Evolutionary conservation across 2,888 invertebrate species (phyloP).

Genomic region (Acanthopleura granulata): DNA sequence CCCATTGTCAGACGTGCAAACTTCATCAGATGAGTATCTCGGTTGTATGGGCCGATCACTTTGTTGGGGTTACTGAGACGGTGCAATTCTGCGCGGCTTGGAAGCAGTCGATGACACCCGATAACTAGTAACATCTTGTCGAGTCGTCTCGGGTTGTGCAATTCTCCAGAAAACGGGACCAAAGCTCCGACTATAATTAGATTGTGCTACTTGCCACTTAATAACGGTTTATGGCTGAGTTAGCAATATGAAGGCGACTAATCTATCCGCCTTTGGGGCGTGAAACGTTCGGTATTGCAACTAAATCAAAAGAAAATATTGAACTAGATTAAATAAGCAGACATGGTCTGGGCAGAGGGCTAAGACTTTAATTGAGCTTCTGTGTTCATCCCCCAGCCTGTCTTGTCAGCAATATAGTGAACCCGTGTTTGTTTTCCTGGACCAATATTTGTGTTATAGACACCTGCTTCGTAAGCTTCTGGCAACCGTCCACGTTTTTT

Average conservation of each 20-base stretch:
- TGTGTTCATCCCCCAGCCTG: neutral
- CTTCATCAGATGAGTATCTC: neutral
- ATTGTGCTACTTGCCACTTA: slow-evolving; percentile 12
- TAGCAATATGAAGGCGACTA: slow-evolving; percentile 6
- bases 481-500: neutral
- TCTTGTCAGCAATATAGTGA: neutral
- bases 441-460: slow-evolving; percentile 15
- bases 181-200: neutral
- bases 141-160: slow-evolving; percentile 5
- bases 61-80: too few species aligned
- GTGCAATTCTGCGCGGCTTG: too few species aligned
- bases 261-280: neutral
- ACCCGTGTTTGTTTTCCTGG: slow-evolving; percentile 11
- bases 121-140: slow-evolving; percentile 8
- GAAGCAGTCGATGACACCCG: neutral
- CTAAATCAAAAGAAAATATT: slow-evolving; percentile 19
- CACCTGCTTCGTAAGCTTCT: neutral
- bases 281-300: neutral
- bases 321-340: slow-evolving; percentile 18
- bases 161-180: neutral
- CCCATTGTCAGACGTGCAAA: neutral
- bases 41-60: too few species aligned
- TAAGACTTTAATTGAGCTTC: neutral
- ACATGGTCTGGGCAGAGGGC: neutral
- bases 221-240: slow-evolving; percentile 17